Evolutionary conservation across 1,140 invertebrate species (phyloP), one percentile per base, ranked within the genome.

Genomic region (Drosophila biarmipes): DNA sequence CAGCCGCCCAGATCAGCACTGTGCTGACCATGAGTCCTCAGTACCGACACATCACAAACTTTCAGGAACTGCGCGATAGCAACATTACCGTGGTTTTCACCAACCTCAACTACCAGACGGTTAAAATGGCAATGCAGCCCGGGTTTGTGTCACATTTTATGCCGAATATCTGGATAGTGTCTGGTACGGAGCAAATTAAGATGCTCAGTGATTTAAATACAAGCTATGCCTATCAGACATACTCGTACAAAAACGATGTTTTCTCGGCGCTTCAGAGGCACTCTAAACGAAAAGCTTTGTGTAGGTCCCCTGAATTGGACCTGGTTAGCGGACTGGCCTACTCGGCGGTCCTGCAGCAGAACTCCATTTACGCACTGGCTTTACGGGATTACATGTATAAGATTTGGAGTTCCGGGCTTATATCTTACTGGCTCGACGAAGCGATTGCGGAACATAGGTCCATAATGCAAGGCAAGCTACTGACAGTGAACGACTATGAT

Each of bases 151-250:
- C 11, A 1, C 31, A 17, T 3, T 21, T 48, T 1, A 1, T 77
- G 0, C 58, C 63, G 0, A 80, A 73, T 35, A 38, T n/a, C 0
- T 12, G 27, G 1, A 29, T 62, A 6, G 38, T 66, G 17, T 2
- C 4, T 0, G 8, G 43, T 0, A 27, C n/a, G 0, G 14, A 72
- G 2, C 42, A 68, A 11, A 35, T 29, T 0, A 52, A 81, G 0
- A 7, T 73, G 15, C 0, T 77, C 0, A 29, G 52, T 0, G 15
- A 46, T 2, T 40, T 81, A 0, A 81, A 81, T 12, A 43, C 57
- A 0, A 80, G 73, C 48, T 73, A 57, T 46, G 79, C 68, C 15
- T 77, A 77, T 35, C 54, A 59, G 21, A 24, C 52, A 2, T 51
- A 12, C 29, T 12, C 43, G 2, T 37, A 58, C 21, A 0, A 31